Evolutionary conservation across 2,113 vertebrate genomes (phyloP), one percentile per base, ranked within the genome.

Genomic region (Brienomyrus longianalis): DNA sequence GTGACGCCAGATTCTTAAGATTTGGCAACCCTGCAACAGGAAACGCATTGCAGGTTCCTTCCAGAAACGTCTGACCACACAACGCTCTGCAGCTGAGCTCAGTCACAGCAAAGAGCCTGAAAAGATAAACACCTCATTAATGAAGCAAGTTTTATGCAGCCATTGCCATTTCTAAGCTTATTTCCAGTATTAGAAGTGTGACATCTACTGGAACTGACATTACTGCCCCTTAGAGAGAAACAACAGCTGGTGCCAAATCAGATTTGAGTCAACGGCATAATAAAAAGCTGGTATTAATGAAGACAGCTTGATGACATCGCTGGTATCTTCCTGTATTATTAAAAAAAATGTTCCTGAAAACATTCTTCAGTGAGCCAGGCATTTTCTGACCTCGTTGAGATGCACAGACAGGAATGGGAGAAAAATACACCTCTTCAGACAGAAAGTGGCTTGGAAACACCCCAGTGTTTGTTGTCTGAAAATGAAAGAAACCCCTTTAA

Each of bases 181-280:
- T 77, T 35, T 51, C 11, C 45, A 2, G 47, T 21, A 89, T 48
- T 21, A 89, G 62, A 39, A 43, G 84, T 56, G 51, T 90, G 89
- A 86, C 45, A 87, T 51, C 21, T 48, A 87, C 83, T 93, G 91
- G 48, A 89, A 23, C 70, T 83, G 93, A 94, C 91, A 90, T 6
- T 89, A 91, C 90, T 92, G 91, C 93, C 91, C 93, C 90, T 88
- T 90, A 91, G 91, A 86, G 83, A 74, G 11, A 51, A 84, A 70
- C 90, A 88, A 10, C 48, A 70, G 35, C 66, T 80, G 27, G 45
- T n/a, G 70, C 85, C 85, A 56, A 87, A 54, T 56, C 85, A 87
- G 50, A 87, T 54, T 87, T 87, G 85, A 35, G 48, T 86, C 85
- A 56, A 23, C 85, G 3, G 51, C 51, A 4, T 87, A 54, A 35